A percentile compares a stretch with the other conserved stretches of the same genome.
phyloP scores from a whole-genome alignment of 2,888 invertebrate genomes.

The Mythimna ferrago region DNA sequence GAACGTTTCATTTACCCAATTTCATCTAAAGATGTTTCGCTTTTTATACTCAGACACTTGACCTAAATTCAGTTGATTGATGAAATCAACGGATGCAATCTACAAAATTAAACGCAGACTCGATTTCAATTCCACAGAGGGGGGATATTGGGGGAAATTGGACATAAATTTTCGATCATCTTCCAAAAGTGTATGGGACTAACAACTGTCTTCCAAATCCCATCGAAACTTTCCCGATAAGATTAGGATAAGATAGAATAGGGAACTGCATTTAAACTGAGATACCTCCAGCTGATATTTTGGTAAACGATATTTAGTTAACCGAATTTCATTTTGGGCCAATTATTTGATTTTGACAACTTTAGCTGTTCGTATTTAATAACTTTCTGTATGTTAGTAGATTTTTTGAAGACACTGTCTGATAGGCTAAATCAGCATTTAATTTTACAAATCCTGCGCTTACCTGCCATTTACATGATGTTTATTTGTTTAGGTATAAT shows the following conservation, averaged over 20 bases:
- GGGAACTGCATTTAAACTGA: slow-evolving; percentile 58
- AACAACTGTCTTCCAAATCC: slow-evolving; percentile 67
- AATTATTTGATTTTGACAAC: not conserved
- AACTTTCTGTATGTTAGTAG: too few relatives aligned
- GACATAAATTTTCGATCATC: slow-evolving; percentile 79
- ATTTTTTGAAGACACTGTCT: not conserved
- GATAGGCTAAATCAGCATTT: too few relatives aligned
- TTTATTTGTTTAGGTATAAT: too few relatives aligned
- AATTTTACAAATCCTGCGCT: too few relatives aligned
- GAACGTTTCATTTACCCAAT: not conserved
- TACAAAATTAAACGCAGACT: slow-evolving; percentile 71
- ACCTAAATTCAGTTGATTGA: slow-evolving; percentile 55
- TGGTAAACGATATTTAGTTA: slow-evolving; percentile 24
- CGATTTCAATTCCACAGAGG: slow-evolving; percentile 67
- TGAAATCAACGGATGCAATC: slow-evolving; percentile 65
- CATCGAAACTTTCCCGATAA: slow-evolving; percentile 64
- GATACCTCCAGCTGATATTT: slow-evolving; percentile 22
- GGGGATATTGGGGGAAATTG: slow-evolving; percentile 75
- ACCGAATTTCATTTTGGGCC: not conserved
- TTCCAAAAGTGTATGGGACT: slow-evolving; percentile 68
- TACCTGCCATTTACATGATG: too few relatives aligned
- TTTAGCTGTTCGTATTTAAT: not conserved
- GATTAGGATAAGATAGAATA: slow-evolving; percentile 44
- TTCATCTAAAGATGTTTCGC: slow-evolving; percentile 35
- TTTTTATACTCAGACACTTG: slow-evolving; percentile 49